Conservation (phyloP, 2,797 vertebrate genomes). For the Falco biarmicus region DNA sequence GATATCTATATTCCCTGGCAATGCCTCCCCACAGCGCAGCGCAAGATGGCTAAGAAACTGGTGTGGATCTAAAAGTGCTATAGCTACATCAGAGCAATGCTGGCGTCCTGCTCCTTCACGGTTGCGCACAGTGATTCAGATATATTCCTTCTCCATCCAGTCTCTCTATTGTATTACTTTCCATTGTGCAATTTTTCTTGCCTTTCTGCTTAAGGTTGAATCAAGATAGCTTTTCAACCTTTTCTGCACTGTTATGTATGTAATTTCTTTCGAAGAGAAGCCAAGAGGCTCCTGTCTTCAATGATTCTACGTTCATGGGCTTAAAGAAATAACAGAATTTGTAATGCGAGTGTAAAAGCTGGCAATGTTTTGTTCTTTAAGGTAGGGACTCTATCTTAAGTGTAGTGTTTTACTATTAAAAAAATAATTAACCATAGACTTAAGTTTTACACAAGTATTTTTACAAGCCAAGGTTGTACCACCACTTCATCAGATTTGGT, state of each 20-base stretch:
- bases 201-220: background rate
- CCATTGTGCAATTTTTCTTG: background rate
- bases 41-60: background rate
- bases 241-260: background rate
- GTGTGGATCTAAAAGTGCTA: background rate
- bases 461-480: background rate
- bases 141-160: background rate
- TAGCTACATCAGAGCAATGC: background rate
- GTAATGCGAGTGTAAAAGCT: background rate
- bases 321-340: background rate
- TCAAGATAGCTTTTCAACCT: background rate
- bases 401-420: background rate
- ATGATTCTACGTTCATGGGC: background rate
- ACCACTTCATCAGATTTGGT: background rate
- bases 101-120: background rate
- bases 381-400: background rate
- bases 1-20: background rate
- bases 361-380: background rate
- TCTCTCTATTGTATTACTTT: background rate
- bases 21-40: background rate
- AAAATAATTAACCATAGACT: background rate
- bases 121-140: background rate
- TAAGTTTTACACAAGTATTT: background rate
- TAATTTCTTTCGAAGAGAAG: background rate
- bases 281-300: background rate